A percentile compares a stretch with the other conserved stretches of the same genome.
Evolutionary conservation across 2,113 vertebrate species (phyloP).

Genomic region (Urocynchramus pylzowi): DNA sequence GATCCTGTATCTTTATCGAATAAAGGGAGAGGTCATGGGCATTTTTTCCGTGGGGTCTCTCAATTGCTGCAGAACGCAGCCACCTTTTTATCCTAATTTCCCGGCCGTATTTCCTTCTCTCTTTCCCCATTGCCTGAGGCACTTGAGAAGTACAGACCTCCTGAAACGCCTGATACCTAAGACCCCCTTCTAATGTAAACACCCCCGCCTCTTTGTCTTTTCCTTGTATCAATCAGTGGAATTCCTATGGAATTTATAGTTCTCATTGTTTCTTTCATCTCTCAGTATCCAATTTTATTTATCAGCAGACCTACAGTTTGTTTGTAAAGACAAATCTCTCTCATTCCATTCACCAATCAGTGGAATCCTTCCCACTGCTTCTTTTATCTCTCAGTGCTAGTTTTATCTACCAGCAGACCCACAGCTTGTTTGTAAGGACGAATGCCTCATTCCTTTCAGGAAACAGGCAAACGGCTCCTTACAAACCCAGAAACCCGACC

Average conservation of each 20-base stretch:
- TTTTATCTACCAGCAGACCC: too few relatives aligned
- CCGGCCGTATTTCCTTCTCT: background rate
- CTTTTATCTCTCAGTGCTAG: too few relatives aligned
- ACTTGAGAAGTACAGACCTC: background rate
- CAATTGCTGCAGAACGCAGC: too few relatives aligned
- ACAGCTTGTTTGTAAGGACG: background rate
- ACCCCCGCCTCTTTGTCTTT: background rate
- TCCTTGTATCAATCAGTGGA: background rate
- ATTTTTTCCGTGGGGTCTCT: background rate
- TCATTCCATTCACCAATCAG: too few relatives aligned
- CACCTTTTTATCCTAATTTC: background rate
- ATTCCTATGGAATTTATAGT: background rate
- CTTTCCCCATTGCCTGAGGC: background rate
- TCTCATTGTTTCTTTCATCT: background rate
- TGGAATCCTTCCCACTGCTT: too few relatives aligned
- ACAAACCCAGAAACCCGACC: background rate
- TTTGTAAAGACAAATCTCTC: too few relatives aligned
- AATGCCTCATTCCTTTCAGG: background rate
- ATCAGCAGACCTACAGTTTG: background rate
- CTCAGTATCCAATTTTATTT: background rate
- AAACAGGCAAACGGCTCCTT: background rate
- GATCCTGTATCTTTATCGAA: background rate
- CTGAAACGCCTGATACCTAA: too few relatives aligned
- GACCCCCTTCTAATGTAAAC: background rate
- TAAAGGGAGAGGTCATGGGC: background rate